These are phyloP conservation scores for Phyto melanocephala DNA, from an alignment of 2,888 invertebrate genomes.

Conservation along the genomic window DNA sequence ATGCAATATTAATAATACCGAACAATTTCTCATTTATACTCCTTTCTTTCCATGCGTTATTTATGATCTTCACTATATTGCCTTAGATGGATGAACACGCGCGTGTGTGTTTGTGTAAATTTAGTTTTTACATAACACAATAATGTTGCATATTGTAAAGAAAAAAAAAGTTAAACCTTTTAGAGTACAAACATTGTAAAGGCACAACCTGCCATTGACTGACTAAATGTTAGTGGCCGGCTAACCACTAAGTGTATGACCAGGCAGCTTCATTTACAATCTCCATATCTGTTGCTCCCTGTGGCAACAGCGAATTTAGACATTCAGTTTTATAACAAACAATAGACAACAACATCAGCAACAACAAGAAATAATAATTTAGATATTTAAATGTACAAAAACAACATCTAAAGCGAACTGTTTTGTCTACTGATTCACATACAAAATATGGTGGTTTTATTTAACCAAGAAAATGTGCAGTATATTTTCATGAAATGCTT, in stretches of 20 bases:
- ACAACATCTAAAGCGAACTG: background rate
- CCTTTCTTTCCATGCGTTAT: slow-evolving; percentile 14
- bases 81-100: background rate
- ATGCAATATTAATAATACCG: slow-evolving; percentile 22
- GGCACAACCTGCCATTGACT: background rate
- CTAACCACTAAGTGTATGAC: slow-evolving; percentile 45
- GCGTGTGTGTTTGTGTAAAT: background rate
- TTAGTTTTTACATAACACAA: slow-evolving; percentile 22
- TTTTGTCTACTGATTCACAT: slow-evolving; percentile 15
- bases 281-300: slow-evolving; percentile 32
- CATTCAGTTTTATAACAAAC: slow-evolving; percentile 61
- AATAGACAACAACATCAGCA: background rate
- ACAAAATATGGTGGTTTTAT: slow-evolving; percentile 11
- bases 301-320: slow-evolving; percentile 64
- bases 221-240: slow-evolving; percentile 31
- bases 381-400: no score
- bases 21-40: background rate
- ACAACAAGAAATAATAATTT: background rate
- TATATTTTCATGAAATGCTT: background rate
- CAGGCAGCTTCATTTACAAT: slow-evolving; percentile 19
- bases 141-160: background rate
- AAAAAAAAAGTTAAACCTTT: background rate
- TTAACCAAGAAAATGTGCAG: background rate
- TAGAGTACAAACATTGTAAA: background rate
- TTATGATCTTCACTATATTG: slow-evolving; percentile 58